Conservation (phyloP, 2,888 invertebrate species). For the Dynastes hyllus region DNA sequence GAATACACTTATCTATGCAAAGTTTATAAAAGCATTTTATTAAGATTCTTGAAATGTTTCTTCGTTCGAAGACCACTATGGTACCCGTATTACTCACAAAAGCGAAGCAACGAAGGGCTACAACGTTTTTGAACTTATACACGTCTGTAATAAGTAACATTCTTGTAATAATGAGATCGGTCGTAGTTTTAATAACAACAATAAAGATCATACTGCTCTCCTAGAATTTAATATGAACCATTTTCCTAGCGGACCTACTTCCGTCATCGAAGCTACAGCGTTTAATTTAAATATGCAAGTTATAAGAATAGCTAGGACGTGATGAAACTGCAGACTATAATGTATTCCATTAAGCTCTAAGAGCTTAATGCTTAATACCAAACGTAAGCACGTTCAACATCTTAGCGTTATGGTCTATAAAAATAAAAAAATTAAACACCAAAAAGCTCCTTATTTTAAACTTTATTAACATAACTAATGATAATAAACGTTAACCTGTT, state of each 20-base stretch:
- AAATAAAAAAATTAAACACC: too few species aligned
- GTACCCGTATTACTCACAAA: too few species aligned
- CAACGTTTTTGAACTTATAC: too few species aligned
- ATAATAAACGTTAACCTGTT: too few species aligned
- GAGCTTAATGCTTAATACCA: background rate
- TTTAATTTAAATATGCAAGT: conserved; percentile 24
- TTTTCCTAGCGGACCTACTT: background rate
- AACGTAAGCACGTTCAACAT: background rate
- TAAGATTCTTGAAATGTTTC: too few species aligned
- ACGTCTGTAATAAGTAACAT: too few species aligned
- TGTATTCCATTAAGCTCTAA: conserved; percentile 16
- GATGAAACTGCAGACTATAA: background rate
- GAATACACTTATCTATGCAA: background rate
- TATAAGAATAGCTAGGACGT: conserved; percentile 15
- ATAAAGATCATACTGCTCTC: background rate
- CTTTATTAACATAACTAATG: too few species aligned
- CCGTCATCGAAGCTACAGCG: conserved; percentile 15
- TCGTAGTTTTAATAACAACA: background rate
- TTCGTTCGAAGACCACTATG: too few species aligned
- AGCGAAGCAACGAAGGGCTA: too few species aligned
- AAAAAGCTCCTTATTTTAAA: too few species aligned
- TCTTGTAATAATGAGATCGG: background rate
- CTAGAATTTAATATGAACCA: conserved; percentile 15
- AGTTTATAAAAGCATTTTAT: too few species aligned
- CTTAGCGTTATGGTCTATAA: background rate